Evolutionary conservation across 2,113 vertebrate genomes (phyloP).

Genomic region (Sphyrna mokarran): DNA sequence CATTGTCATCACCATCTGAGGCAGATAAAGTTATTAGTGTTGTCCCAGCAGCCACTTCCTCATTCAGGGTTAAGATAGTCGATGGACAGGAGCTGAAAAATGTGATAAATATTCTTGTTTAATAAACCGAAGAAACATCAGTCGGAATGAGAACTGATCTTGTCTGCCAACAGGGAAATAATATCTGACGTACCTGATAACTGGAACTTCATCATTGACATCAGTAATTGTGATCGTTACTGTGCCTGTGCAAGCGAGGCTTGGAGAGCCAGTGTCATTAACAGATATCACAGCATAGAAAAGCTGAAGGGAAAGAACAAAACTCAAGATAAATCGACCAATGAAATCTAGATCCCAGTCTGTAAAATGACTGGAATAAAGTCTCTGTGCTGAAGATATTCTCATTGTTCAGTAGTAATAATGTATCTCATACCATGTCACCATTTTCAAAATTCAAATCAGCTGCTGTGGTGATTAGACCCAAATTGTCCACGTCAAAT

Average conservation of each 20-base stretch:
- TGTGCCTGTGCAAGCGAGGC: not conserved
- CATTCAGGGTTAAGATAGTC: not conserved
- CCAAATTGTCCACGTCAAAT: not conserved
- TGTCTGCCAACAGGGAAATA: not conserved
- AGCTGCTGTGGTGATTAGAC: not conserved
- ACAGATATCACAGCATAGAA: conserved; percentile 3
- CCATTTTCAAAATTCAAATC: conserved; percentile 1
- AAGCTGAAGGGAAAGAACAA: not conserved
- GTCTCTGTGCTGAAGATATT: not conserved
- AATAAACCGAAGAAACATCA: not conserved
- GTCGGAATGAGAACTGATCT: not conserved
- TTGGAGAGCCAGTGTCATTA: not conserved
- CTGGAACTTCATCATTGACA: conserved; percentile 16
- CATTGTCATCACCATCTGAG: not conserved
- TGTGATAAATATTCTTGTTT: not conserved
- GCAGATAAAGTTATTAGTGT: not conserved
- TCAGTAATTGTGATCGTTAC: conserved; percentile 25
- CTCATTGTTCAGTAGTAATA: not conserved
- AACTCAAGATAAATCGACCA: not conserved
- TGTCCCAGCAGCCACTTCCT: not conserved
- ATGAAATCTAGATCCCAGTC: not conserved
- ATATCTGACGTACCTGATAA: not conserved
- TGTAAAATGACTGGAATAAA: not conserved
- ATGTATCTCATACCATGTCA: not conserved
- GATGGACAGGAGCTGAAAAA: conserved; percentile 22